Conservation (phyloP, 2,888 invertebrate species). For the Protophormia terraenovae region DNA sequence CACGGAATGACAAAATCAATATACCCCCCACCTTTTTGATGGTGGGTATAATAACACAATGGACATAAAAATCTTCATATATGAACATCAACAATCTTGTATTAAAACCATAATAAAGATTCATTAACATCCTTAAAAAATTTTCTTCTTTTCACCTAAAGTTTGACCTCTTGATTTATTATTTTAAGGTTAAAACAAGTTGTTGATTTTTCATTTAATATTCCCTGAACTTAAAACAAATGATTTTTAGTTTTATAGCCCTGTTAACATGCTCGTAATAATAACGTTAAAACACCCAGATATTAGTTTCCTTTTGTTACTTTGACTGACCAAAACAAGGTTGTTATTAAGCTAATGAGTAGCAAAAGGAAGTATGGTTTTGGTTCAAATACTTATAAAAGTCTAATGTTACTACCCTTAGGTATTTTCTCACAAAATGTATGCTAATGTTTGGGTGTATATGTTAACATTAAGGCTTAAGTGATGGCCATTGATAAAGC, state of each 20-base stretch:
- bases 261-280: constrained; percentile 59
- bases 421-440: not conserved
- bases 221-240: not conserved
- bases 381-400: constrained; percentile 47
- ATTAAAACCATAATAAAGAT: not conserved
- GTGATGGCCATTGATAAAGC: constrained; percentile 56
- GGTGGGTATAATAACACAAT: too few species aligned
- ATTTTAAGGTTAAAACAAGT: constrained; percentile 49
- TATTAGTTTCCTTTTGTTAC: constrained; percentile 16
- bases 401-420: constrained; percentile 35
- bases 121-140: not conserved
- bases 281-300: constrained; percentile 56
- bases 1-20: too few species aligned
- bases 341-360: constrained; percentile 58
- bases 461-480: constrained; percentile 45
- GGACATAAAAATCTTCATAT: too few species aligned
- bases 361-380: constrained; percentile 37
- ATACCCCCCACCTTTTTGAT: too few species aligned
- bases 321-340: constrained; percentile 27
- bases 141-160: not conserved
- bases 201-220: constrained; percentile 52
- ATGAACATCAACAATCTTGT: not conserved
- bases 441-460: not conserved
- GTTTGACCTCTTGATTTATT: constrained; percentile 53
- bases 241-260: constrained; percentile 50